Evolutionary conservation across 2,113 vertebrate species (phyloP).

Genomic region (Nycticebus coucang): DNA sequence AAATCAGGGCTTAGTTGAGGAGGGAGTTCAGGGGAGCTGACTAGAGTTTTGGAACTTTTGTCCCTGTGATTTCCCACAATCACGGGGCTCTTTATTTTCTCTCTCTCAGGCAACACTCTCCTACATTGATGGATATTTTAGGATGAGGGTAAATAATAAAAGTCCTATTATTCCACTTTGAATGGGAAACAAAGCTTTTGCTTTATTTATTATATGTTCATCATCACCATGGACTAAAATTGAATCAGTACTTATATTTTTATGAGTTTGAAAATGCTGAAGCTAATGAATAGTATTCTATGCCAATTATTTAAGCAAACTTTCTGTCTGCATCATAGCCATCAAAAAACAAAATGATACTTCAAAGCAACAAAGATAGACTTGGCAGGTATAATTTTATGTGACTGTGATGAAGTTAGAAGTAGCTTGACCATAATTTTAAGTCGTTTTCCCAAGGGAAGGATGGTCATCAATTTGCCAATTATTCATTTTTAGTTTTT

Average conservation of each 20-base stretch:
- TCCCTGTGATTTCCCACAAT: too few relatives aligned
- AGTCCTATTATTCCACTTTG: background rate
- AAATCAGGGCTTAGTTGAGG: background rate
- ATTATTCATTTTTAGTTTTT: background rate
- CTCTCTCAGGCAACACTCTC: background rate
- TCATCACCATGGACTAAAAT: background rate
- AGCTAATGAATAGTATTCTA: background rate
- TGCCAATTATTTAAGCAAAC: background rate
- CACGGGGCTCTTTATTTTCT: background rate
- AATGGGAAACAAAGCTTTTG: background rate
- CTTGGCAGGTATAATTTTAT: background rate
- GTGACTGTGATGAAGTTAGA: background rate
- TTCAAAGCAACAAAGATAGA: constrained; percentile 29
- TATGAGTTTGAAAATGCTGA: background rate
- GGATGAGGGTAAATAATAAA: background rate
- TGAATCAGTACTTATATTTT: background rate
- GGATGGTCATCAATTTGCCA: constrained; percentile 3
- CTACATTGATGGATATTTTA: background rate
- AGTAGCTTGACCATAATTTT: background rate
- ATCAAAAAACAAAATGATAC: background rate
- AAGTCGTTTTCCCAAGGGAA: background rate
- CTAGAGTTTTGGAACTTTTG: background rate
- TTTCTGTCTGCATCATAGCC: background rate
- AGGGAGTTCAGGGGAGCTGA: background rate
- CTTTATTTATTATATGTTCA: background rate